A percentile compares a stretch with the other conserved stretches of the same genome.
Conservation (phyloP, 2,113 vertebrate genomes). For the Ceyx margarethae region DNA sequence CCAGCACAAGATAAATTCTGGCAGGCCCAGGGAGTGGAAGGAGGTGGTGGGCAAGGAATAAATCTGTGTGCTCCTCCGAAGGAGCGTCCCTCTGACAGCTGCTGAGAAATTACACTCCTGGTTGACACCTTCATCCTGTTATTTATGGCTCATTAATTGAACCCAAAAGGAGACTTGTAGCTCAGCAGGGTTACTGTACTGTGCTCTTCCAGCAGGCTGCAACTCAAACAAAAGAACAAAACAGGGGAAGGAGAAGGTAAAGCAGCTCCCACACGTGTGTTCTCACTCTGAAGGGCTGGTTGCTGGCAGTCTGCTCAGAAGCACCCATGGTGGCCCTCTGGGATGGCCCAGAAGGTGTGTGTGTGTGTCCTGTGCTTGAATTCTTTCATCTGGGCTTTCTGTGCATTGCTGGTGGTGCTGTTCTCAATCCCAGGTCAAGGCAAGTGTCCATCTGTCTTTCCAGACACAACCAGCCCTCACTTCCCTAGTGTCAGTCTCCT, state of each 20-base stretch:
- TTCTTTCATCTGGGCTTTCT: background rate
- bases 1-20: constrained; percentile 88
- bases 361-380: background rate
- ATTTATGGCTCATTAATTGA: constrained; percentile 99
- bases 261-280: background rate
- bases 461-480: background rate
- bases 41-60: constrained; percentile 83
- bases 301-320: background rate
- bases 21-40: constrained; percentile 52
- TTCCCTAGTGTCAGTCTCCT: background rate
- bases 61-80: constrained; percentile 83
- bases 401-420: background rate
- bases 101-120: constrained; percentile 94
- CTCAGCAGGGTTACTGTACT: constrained; percentile 78
- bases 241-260: background rate
- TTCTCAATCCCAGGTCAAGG: background rate
- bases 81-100: constrained; percentile 85
- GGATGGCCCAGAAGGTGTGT: background rate
- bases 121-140: constrained; percentile 99
- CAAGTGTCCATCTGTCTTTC: background rate
- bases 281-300: background rate
- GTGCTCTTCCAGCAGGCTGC: constrained; percentile 57
- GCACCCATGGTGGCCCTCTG: background rate
- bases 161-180: constrained; percentile 91
- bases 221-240: constrained; percentile 62